Base-by-base conservation (phyloP, 1,140 invertebrate species). In the Hylaeus anthracinus region DNA sequence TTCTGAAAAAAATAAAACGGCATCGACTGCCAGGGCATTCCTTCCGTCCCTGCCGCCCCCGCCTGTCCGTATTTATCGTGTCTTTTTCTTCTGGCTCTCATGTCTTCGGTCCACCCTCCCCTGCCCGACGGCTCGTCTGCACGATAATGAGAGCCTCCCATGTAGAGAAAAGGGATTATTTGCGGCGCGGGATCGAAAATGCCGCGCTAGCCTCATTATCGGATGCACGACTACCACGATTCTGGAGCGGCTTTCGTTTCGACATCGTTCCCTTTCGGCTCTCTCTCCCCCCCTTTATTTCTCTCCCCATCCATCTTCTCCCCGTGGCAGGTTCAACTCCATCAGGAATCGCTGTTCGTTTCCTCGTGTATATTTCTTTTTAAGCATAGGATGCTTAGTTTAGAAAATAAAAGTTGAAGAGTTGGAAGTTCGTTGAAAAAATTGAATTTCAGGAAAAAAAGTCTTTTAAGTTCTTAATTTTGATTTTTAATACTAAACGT, bases 1-100 rank as follows among this genome's bases (percentile, higher is more conserved):
- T 93, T 88, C 92, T 91, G 92, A 92, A 93, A 93, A 93, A 93
- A 92, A 89, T 91, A 88, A 89, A 91, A 91, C 87, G 80, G 82
- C 88, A 86, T 86, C 88, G 66, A 65, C 51, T 5, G 43, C 43
- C 43, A 45, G 5, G 51, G 51, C 9, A 51, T 8, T 5, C 45
- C 8, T 51, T 60, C 61, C 73, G 58, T 39, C 78, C 45, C 15
- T 1, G 51, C 3, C 53, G 9, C 76, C 81, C 63, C 43, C 70
- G 56, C 58, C 60, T 15, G 8, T 39, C 37, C 51, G 55, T 56
- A 55, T 63, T 76, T 51, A 60, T 45, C 69, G 37, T 83, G 70
- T 56, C 77, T 58, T 72, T 55, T 64, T 85, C 74, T 65, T 71
- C 56, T 58, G 69, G 43, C 45, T 51, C 58, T 70, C 76, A 56